Percentiles rank a stretch among this genome's conserved stretches.
phyloP scores from a whole-genome alignment of 1,140 invertebrate genomes.

The Homalodisca vitripennis region DNA sequence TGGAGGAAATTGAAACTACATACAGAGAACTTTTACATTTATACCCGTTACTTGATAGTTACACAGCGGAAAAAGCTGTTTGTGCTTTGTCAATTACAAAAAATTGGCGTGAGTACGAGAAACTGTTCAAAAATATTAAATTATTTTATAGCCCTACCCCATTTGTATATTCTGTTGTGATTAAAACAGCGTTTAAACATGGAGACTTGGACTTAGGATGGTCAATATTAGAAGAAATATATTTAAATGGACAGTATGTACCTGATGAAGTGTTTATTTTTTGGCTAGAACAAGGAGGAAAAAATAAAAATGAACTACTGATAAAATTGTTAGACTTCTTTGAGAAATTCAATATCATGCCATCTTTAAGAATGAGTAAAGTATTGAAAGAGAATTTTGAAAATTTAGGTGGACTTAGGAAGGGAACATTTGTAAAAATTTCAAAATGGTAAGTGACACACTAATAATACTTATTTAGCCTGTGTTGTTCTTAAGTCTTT shows the following conservation, averaged over 20 bases:
- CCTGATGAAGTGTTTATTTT: constrained; percentile 20
- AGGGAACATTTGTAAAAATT: background rate
- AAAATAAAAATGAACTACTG: constrained; percentile 29
- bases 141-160: constrained; percentile 46
- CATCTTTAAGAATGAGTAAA: constrained; percentile 47
- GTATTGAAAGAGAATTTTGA: constrained; percentile 41
- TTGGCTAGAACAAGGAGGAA: constrained; percentile 33
- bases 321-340: constrained; percentile 45
- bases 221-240: constrained; percentile 52
- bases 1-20: constrained; percentile 52
- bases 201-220: constrained; percentile 55
- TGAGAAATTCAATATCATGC: constrained; percentile 51
- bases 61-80: constrained; percentile 57
- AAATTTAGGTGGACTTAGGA: background rate
- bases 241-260: constrained; percentile 36
- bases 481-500: background rate
- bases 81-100: constrained; percentile 58
- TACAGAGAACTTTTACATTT: constrained; percentile 50
- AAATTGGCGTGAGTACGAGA: constrained; percentile 59
- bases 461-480: no score
- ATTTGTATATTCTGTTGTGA: constrained; percentile 50
- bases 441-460: background rate
- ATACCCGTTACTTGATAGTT: constrained; percentile 57
- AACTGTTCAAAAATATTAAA: constrained; percentile 59
- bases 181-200: constrained; percentile 56